Conservation (phyloP, 2,888 invertebrate species). For the Seira musarum region DNA sequence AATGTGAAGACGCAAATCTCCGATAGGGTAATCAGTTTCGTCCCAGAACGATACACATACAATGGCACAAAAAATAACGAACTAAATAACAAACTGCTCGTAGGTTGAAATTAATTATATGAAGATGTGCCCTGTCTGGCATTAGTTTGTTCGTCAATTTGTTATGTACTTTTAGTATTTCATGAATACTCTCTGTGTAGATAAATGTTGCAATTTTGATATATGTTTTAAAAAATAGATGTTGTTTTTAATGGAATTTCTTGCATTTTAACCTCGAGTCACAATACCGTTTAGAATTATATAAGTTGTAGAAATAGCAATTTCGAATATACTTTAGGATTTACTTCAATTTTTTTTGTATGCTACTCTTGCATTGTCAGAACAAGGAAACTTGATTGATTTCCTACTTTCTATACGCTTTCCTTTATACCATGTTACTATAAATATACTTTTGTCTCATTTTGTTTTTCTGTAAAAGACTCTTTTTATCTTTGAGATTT, state of each 20-base stretch:
- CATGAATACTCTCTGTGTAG: too few species aligned
- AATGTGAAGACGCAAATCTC: not conserved
- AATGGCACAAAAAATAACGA: too few species aligned
- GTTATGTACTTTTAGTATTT: too few species aligned
- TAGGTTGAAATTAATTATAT: not conserved
- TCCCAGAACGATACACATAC: too few species aligned
- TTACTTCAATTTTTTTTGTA: too few species aligned
- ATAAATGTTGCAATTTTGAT: constrained; percentile 32
- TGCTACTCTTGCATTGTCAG: too few species aligned
- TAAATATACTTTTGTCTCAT: not conserved
- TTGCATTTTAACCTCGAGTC: constrained; percentile 59
- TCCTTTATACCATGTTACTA: not conserved
- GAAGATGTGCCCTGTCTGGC: not conserved
- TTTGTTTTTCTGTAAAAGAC: not conserved
- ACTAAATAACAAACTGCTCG: constrained; percentile 4
- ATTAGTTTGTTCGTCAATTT: too few species aligned
- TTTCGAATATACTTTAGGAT: too few species aligned
- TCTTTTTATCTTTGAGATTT: constrained; percentile 28
- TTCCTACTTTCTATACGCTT: constrained; percentile 31
- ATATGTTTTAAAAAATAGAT: constrained; percentile 17
- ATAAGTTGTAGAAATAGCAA: too few species aligned
- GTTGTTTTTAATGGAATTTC: constrained; percentile 47
- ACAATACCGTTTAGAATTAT: too few species aligned
- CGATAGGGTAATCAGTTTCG: constrained; percentile 11
- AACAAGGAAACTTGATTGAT: too few species aligned